phyloP scores from a whole-genome alignment of 2,113 vertebrate genomes.

The Butastur rufipennis region DNA sequence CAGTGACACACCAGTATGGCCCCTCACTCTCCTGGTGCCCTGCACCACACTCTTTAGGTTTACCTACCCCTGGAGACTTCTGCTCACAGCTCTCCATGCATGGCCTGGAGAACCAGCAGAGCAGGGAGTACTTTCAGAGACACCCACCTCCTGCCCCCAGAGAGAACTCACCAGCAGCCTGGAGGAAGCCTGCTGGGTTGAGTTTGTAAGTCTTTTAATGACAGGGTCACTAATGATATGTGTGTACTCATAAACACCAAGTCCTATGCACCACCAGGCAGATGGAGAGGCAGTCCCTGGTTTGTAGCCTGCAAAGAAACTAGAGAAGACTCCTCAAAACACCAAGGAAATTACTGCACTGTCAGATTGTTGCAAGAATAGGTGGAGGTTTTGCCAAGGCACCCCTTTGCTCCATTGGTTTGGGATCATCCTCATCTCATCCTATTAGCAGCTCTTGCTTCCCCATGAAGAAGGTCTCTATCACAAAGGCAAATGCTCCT shows the following conservation, averaged over 20 bases:
- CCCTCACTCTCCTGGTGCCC: not conserved
- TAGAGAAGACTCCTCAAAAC: not conserved
- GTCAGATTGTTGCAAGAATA: not conserved
- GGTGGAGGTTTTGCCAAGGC: not conserved
- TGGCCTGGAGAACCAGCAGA: not conserved
- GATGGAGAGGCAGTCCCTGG: not conserved
- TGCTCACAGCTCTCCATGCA: fast-evolving
- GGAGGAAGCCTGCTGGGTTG: not conserved
- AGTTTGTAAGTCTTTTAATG: not conserved
- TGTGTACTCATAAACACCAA: not conserved
- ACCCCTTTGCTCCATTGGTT: not conserved
- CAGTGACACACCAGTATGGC: not conserved
- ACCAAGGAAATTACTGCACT: not conserved
- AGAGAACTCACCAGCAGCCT: not conserved
- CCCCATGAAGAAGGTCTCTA: not conserved
- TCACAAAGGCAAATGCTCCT: not conserved
- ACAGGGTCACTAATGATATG: not conserved
- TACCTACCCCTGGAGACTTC: not conserved
- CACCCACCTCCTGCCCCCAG: not conserved
- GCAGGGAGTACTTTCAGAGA: not conserved
- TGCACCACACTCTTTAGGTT: not conserved
- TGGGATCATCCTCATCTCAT: not conserved
- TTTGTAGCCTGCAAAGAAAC: not conserved
- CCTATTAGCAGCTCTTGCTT: not conserved
- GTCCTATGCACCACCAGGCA: not conserved